Conservation (phyloP, 1,140 invertebrate genomes). For the Drosophila bocqueti region DNA sequence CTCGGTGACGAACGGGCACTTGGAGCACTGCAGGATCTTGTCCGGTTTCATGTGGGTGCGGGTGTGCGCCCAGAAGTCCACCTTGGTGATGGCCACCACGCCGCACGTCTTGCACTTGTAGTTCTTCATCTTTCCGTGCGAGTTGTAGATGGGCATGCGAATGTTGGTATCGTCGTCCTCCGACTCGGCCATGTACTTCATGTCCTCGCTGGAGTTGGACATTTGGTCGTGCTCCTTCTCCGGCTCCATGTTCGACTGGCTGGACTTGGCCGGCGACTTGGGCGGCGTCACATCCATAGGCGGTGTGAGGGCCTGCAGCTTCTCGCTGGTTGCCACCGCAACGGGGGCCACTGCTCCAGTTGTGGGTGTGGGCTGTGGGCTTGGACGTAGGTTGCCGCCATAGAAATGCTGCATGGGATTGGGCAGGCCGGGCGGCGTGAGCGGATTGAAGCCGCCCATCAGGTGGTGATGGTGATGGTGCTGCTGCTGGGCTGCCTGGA, state of each 20-base stretch:
- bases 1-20: conserved; percentile 98
- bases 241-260: conserved; percentile 76
- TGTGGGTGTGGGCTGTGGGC: conserved; percentile 72
- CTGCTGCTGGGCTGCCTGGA: conserved; percentile 76
- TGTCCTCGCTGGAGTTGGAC: conserved; percentile 85
- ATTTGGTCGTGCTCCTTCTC: conserved; percentile 85
- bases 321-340: conserved; percentile 42
- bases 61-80: conserved; percentile 97
- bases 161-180: conserved; percentile 88
- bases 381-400: conserved; percentile 84
- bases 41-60: conserved; percentile 96
- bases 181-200: conserved; percentile 85
- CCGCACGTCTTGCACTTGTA: conserved; percentile 97
- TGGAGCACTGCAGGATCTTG: conserved; percentile 95
- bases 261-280: conserved; percentile 87
- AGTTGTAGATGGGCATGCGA: conserved; percentile 90
- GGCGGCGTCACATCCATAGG: conserved; percentile 86
- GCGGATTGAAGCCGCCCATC: conserved; percentile 83
- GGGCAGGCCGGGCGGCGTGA: conserved; percentile 86
- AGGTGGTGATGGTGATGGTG: conserved; percentile 71
- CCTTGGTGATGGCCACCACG: conserved; percentile 93
- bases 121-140: conserved; percentile 93
- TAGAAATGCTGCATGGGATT: conserved; percentile 84
- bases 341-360: conserved; percentile 8
- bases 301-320: conserved; percentile 76